These are phyloP conservation scores for Sarcophaga rosellei DNA, from an alignment of 2,888 invertebrate genomes.

Conservation along the genomic window DNA sequence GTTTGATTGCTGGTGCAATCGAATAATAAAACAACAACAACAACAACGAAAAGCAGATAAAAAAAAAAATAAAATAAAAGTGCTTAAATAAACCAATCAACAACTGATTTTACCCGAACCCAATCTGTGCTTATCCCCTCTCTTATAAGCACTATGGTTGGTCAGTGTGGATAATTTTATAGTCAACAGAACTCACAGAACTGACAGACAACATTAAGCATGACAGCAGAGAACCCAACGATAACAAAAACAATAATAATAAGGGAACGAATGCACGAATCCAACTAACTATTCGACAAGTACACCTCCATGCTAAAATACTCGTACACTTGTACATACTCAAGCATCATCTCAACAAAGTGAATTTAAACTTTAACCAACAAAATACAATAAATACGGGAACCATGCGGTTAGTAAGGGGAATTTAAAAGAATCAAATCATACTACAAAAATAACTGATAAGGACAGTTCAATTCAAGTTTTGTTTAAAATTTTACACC, in stretches of 20 bases:
- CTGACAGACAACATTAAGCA: conserved; percentile 54
- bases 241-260: conserved; percentile 15
- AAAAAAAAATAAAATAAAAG: conserved; percentile 15
- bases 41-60: conserved; percentile 18
- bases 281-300: conserved; percentile 23
- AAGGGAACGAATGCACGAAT: conserved; percentile 6
- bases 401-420: neutral
- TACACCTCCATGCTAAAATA: conserved; percentile 4
- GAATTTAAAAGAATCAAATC: conserved; percentile 31
- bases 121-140: conserved; percentile 58
- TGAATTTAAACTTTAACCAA: conserved; percentile 17
- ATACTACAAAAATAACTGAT: neutral
- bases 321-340: too few species aligned
- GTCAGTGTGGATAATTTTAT: conserved; percentile 55
- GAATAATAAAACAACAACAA: conserved; percentile 12
- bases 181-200: conserved; percentile 29
- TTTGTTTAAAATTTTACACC: too few species aligned
- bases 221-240: conserved; percentile 50
- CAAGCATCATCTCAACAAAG: neutral
- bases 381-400: too few species aligned
- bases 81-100: conserved; percentile 65
- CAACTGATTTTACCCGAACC: conserved; percentile 66
- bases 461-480: neutral
- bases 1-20: conserved; percentile 41
- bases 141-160: conserved; percentile 61